Percentiles rank a stretch among this genome's conserved stretches.
phyloP scores from a whole-genome alignment of 37 sponge, comb jelly and placozoan genomes.

The Halisarca cf. caerulea region DNA sequence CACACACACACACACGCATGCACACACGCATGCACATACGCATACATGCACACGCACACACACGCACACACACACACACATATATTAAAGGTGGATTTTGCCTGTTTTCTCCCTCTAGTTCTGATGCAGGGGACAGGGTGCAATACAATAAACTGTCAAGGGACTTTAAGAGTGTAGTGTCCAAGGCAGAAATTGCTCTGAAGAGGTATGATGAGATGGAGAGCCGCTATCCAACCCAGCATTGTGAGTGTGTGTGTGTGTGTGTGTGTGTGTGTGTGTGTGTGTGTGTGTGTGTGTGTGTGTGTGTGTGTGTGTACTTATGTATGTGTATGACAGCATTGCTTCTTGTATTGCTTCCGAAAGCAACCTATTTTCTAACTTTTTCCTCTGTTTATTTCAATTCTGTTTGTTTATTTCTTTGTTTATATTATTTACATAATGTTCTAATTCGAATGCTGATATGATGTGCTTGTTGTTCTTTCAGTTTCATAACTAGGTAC shows the following conservation, averaged over 20 bases:
- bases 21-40: too few relatives aligned
- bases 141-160: neutral
- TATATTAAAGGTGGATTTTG: too few relatives aligned
- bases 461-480: too few relatives aligned
- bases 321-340: conserved; percentile 8
- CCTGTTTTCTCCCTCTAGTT: neutral
- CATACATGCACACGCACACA: too few relatives aligned
- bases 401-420: too few relatives aligned
- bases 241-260: neutral
- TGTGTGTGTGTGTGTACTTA: neutral
- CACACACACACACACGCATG: too few relatives aligned
- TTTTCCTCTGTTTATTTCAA: too few relatives aligned
- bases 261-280: neutral
- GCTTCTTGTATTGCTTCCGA: neutral
- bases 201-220: neutral
- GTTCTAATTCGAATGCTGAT: too few relatives aligned
- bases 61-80: too few relatives aligned
- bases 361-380: neutral
- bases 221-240: neutral
- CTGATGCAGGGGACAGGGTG: neutral
- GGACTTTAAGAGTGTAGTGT: neutral
- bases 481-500: too few relatives aligned
- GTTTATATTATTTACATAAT: too few relatives aligned
- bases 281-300: conserved; percentile 24
- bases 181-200: conserved; percentile 1